phyloP scores from a whole-genome alignment of 2,888 invertebrate species.

The Cheilosia scutellata region DNA sequence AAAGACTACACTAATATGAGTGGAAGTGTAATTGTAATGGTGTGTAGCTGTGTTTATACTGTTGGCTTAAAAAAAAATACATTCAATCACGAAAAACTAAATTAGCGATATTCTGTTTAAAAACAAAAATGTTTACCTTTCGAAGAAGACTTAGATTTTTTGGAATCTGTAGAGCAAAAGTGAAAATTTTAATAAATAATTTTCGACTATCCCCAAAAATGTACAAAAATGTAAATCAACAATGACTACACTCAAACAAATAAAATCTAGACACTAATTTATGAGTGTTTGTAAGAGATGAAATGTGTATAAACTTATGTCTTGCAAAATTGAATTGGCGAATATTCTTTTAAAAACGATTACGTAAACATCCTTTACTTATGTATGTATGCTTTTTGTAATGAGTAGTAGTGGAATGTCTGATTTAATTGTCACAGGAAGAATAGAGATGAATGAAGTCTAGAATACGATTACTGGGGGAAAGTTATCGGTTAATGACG shows the following conservation, averaged over 20 bases:
- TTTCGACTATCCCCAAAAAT: background rate
- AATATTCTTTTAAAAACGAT: too few relatives aligned
- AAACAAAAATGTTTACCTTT: conserved; percentile 56
- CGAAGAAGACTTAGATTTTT: conserved; percentile 55
- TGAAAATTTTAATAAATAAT: conserved; percentile 10
- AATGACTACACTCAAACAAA: background rate
- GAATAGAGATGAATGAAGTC: conserved; percentile 25
- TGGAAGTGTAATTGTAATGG: too few relatives aligned
- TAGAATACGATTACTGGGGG: conserved; percentile 17
- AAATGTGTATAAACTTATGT: too few relatives aligned
- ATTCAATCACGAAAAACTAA: conserved; percentile 27
- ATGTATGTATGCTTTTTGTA: background rate
- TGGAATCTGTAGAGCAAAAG: conserved; percentile 66
- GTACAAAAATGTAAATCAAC: background rate
- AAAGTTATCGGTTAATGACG: conserved; percentile 6
- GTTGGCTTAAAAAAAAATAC: conserved; percentile 17
- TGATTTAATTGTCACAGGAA: conserved; percentile 28
- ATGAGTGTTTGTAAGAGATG: too few relatives aligned
- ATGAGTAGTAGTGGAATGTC: conserved; percentile 10
- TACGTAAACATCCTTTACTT: too few relatives aligned
- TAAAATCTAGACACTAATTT: too few relatives aligned
- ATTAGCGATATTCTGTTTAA: background rate
- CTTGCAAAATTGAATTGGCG: too few relatives aligned
- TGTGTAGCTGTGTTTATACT: background rate
- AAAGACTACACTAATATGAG: too few relatives aligned